Evolutionary conservation across 2,797 vertebrate species (phyloP).

Genomic region (Triplophysa yarkandensis): DNA sequence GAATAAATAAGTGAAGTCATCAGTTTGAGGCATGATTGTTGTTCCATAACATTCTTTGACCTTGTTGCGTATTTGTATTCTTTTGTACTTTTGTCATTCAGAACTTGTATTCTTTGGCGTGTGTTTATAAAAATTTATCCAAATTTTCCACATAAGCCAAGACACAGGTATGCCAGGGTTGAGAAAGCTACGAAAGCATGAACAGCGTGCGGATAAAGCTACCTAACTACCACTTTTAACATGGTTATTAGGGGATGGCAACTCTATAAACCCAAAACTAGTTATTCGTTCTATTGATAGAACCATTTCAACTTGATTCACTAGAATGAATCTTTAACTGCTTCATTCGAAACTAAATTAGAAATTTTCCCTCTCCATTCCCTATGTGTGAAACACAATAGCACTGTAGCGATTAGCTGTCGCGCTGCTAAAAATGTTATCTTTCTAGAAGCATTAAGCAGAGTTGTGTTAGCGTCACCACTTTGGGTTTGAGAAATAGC

Average conservation of each 20-base stretch:
- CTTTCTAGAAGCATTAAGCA: not conserved
- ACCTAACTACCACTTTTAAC: not conserved
- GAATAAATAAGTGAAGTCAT: conserved; percentile 36
- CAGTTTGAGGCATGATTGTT: conserved; percentile 3
- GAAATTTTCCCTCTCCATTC: not conserved
- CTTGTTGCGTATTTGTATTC: conserved; percentile 8
- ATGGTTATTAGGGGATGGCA: not conserved
- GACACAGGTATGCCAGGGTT: not conserved
- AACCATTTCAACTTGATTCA: not conserved
- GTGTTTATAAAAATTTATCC: not conserved
- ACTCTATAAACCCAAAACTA: not conserved
- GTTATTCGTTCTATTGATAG: not conserved
- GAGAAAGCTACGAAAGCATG: not conserved
- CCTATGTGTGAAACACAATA: not conserved
- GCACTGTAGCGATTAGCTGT: not conserved
- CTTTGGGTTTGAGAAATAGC: not conserved
- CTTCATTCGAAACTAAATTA: not conserved
- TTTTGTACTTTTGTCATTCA: not conserved
- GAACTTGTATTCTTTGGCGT: not conserved
- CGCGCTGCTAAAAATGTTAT: not conserved
- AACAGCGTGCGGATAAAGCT: not conserved
- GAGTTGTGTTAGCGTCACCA: not conserved
- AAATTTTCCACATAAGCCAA: not conserved
- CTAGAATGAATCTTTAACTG: not conserved
- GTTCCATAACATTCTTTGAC: not conserved